Evolutionary conservation across 1,140 invertebrate species (phyloP), one percentile per base, ranked within the genome.

Genomic region (Drosophila teissieri): DNA sequence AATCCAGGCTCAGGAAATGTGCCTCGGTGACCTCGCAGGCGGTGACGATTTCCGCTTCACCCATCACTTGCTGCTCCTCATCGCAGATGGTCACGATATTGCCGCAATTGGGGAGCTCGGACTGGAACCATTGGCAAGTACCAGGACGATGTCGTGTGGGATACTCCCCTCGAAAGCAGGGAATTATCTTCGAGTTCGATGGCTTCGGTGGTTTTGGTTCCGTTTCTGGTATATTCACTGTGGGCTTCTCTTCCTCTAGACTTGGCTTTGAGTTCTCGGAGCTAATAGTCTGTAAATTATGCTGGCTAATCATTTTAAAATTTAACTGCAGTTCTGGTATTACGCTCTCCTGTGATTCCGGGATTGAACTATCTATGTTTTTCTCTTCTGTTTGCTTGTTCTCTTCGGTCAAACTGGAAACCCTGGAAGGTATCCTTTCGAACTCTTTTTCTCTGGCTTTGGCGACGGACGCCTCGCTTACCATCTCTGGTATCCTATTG

Each of bases 1-100:
- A 34, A 3, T 45, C 17, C 56, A 81, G 62, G 4, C 74, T 67
- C 15, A 85, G 22, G 31, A 40, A 85, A 15, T 82, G 69, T 10
- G 57, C 54, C 24, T 85, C 82, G 2, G 83, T 85, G 1, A 86
- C 68, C 22, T 86, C 74, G 31, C 82, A 82, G 3, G 82, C 19
- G 11, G 60, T 49, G 7, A 86, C n/a, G 1, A 78, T 24, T 7
- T 63, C 44, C 12, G 39, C 54, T 27, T 55, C 55, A 7, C n/a
- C 15, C n/a, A 42, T 11, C 5, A 64, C 7, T 12, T 42, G 24
- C 7, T 51, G n/a, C 2, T 39, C 22, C n/a, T 48, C 40, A 0
- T 74, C 42, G 36, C 57, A 75, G 10, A 63, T 53, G 31, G 40
- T 40, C 10, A 67, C 15, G 8, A 67, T 12, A 6, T 65, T 52